phyloP scores from a whole-genome alignment of 2,888 invertebrate genomes.

The Mythimna vitellina region DNA sequence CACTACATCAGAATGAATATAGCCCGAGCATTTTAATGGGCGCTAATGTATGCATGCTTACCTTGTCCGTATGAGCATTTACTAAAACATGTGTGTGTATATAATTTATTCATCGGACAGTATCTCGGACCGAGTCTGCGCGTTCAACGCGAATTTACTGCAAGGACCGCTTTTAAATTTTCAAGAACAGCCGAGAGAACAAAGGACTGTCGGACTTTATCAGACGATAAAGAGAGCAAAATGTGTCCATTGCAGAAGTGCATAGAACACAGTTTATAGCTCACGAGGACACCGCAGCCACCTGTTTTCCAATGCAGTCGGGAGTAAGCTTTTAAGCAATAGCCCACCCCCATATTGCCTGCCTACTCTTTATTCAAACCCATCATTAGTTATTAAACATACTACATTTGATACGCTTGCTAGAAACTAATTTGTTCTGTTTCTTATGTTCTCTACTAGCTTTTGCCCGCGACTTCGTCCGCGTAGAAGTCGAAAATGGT shows the following conservation, averaged over 20 bases:
- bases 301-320: conserved; percentile 68
- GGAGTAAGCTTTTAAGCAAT: conserved; percentile 61
- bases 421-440: conserved; percentile 30
- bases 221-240: conserved; percentile 85
- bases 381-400: conserved; percentile 48
- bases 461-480: too few relatives aligned
- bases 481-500: too few relatives aligned
- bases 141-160: conserved; percentile 80
- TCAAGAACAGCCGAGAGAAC: conserved; percentile 81
- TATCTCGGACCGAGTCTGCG: conserved; percentile 73
- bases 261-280: conserved; percentile 77
- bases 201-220: conserved; percentile 83
- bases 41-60: conserved; percentile 56
- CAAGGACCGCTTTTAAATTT: conserved; percentile 86
- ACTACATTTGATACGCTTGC: conserved; percentile 25
- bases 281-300: conserved; percentile 75
- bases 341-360: conserved; percentile 43
- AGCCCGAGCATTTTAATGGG: conserved; percentile 26
- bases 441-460: conserved; percentile 6
- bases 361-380: conserved; percentile 45
- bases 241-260: conserved; percentile 83
- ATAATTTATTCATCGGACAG: conserved; percentile 82
- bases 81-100: conserved; percentile 55
- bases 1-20: conserved; percentile 16
- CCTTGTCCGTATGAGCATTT: conserved; percentile 42